These are phyloP conservation scores for Lepidotrigona ventralis DNA, from an alignment of 1,140 invertebrate species.

Conservation along the genomic window DNA sequence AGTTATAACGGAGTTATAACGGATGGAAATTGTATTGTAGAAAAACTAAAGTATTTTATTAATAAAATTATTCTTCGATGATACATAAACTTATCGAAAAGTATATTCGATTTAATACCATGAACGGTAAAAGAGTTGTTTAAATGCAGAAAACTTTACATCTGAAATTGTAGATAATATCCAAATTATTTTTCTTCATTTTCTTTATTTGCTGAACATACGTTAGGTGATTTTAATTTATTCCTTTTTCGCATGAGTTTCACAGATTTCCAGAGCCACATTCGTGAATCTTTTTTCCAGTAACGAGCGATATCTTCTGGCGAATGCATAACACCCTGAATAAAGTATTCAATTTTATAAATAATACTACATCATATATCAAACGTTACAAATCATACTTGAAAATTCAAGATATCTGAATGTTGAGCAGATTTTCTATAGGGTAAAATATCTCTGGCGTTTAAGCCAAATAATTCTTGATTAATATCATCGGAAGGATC, in stretches of 20 bases:
- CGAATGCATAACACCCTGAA: conserved; percentile 74
- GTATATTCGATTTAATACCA: not conserved
- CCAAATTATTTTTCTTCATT: not conserved
- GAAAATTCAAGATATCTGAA: conserved; percentile 73
- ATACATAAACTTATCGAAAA: conserved; percentile 11
- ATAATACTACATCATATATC: not conserved
- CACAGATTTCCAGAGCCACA: conserved; percentile 83
- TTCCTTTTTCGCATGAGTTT: conserved; percentile 64
- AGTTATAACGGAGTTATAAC: not conserved
- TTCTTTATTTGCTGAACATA: conserved; percentile 6
- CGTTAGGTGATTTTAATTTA: conserved; percentile 25
- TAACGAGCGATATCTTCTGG: conserved; percentile 77
- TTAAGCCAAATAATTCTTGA: conserved; percentile 52
- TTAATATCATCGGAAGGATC: conserved; percentile 63
- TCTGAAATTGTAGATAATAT: not conserved
- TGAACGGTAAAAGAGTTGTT: not conserved
- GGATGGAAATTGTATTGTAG: not conserved
- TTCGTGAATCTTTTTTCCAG: conserved; percentile 86
- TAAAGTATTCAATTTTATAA: conserved; percentile 37
- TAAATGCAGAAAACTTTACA: not conserved
- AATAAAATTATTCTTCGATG: not conserved
- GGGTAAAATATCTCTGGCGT: conserved; percentile 70
- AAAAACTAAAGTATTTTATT: conserved; percentile 5
- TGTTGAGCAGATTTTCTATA: conserved; percentile 68
- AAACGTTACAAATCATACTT: conserved; percentile 60